phyloP scores from a whole-genome alignment of 2,113 vertebrate genomes.

The Petrocephalus microphthalmus region DNA sequence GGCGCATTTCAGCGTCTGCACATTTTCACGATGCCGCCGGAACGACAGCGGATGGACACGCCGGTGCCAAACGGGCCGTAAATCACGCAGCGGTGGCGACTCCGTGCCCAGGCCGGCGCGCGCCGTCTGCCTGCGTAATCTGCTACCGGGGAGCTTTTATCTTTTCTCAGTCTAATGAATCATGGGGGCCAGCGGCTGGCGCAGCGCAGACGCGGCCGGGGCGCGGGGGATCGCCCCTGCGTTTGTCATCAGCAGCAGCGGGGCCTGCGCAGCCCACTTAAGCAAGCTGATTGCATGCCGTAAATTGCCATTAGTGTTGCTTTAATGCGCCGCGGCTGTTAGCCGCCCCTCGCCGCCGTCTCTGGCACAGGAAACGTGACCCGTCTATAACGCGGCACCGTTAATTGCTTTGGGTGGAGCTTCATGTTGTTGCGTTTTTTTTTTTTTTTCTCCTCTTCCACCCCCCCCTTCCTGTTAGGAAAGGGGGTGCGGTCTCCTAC shows the following conservation, averaged over 20 bases:
- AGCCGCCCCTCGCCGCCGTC: constrained; percentile 61
- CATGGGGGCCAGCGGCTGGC: background rate
- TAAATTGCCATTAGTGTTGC: constrained; percentile 66
- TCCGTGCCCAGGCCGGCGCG: background rate
- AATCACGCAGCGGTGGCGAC: background rate
- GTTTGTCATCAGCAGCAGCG: constrained; percentile 30
- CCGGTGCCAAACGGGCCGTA: background rate
- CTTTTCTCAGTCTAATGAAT: constrained; percentile 8
- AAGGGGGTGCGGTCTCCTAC: constrained; percentile 14
- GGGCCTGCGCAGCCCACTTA: constrained; percentile 61
- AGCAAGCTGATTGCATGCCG: constrained; percentile 58
- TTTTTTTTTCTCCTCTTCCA: background rate
- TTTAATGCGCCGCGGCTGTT: constrained; percentile 68
- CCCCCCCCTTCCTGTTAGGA: constrained; percentile 13
- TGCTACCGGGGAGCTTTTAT: background rate
- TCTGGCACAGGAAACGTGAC: constrained; percentile 63
- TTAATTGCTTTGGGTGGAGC: constrained; percentile 52
- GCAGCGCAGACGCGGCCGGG: background rate
- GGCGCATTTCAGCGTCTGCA: background rate
- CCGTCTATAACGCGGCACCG: constrained; percentile 57
- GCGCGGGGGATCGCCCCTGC: background rate
- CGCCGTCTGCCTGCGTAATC: background rate
- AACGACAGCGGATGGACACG: background rate
- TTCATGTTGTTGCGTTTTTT: constrained; percentile 30
- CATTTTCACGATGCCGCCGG: no score